Evolutionary conservation across 2,888 invertebrate genomes (phyloP).

Genomic region (Glaucopsyche alexis): DNA sequence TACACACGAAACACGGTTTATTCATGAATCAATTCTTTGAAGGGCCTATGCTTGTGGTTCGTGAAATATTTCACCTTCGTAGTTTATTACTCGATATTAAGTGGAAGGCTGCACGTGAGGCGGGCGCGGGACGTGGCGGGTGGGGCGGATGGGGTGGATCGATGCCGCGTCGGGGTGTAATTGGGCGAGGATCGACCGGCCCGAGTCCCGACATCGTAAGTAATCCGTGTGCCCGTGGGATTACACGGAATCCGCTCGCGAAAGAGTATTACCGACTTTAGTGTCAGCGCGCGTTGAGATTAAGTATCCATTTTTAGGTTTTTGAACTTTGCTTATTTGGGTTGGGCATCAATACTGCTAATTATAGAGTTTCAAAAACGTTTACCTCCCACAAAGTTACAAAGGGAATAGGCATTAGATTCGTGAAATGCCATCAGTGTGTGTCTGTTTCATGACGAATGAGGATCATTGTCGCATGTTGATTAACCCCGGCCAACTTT

Average conservation of each 20-base stretch:
- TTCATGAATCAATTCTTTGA: constrained; percentile 12
- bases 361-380: no score
- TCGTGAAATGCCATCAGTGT: background rate
- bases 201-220: constrained; percentile 20
- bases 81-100: constrained; percentile 19
- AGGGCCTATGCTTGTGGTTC: background rate
- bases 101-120: constrained; percentile 19
- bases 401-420: background rate
- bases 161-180: constrained; percentile 48
- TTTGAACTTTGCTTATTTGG: background rate
- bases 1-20: background rate
- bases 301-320: constrained; percentile 7
- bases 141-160: constrained; percentile 50
- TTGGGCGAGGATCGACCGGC: constrained; percentile 41
- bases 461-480: background rate
- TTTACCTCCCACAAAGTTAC: background rate
- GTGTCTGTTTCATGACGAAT: background rate
- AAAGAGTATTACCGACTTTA: constrained; percentile 22
- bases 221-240: constrained; percentile 33
- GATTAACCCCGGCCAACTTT: background rate
- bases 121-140: constrained; percentile 35
- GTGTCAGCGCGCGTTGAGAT: background rate
- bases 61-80: constrained; percentile 18
- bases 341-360: background rate
- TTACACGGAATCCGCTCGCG: constrained; percentile 24